Conservation (phyloP, 2,888 invertebrate species). For the Caenorhabditis angaria region DNA sequence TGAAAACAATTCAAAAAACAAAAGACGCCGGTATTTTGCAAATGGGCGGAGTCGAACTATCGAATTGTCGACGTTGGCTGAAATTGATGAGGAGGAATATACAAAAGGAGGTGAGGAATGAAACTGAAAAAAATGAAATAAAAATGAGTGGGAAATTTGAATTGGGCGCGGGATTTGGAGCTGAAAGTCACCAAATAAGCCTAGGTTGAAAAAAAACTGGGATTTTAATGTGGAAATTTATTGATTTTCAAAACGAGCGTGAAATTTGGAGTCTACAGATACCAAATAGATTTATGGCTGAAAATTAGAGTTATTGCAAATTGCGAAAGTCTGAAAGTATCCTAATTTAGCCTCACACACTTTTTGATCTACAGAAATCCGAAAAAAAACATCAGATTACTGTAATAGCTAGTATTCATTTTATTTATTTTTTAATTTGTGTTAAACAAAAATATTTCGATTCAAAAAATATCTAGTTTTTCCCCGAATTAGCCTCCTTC, state of each 20-base stretch:
- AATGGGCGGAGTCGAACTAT: slow-evolving; percentile 43
- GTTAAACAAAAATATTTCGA: no score
- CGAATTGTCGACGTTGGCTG: slow-evolving; percentile 39
- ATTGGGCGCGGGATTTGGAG: neutral
- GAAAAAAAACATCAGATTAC: no score
- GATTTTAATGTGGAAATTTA: neutral
- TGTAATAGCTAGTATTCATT: no score
- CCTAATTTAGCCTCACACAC: no score
- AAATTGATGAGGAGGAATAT: slow-evolving; percentile 42
- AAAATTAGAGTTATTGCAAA: no score
- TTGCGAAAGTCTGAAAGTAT: no score
- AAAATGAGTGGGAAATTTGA: neutral
- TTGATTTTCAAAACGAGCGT: neutral
- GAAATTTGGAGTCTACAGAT: no score
- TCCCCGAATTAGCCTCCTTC: no score
- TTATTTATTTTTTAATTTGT: no score
- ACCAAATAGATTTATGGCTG: no score
- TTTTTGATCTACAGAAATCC: no score
- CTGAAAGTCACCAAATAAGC: neutral
- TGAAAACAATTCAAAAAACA: slow-evolving; percentile 27
- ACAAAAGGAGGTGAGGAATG: slow-evolving; percentile 24
- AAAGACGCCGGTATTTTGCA: slow-evolving; percentile 36
- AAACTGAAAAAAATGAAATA: neutral
- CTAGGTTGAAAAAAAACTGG: neutral
- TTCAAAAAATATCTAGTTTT: no score